A percentile compares a stretch with the other conserved stretches of the same genome.
These are phyloP conservation scores for Drosophila austrosaltans DNA, from an alignment of 2,888 invertebrate genomes.

Conservation along the genomic window DNA sequence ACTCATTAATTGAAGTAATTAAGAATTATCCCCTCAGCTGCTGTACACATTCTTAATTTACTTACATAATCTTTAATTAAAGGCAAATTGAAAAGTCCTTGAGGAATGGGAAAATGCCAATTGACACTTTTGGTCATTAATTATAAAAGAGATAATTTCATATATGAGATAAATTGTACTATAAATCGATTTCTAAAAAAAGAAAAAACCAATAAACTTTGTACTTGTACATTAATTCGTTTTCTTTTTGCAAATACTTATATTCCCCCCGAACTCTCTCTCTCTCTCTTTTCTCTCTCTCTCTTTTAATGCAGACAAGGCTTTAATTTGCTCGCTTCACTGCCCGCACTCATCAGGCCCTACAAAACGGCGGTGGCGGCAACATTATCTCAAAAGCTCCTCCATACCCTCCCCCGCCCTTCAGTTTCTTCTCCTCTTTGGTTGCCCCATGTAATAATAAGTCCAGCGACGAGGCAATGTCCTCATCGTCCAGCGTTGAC, in stretches of 20 bases:
- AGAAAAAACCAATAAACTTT: neutral
- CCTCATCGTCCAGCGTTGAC: conserved; percentile 68
- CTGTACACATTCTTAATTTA: neutral
- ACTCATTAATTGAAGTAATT: no score
- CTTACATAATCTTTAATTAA: conserved; percentile 2
- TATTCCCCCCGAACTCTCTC: neutral
- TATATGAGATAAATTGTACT: neutral
- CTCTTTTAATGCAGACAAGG: conserved; percentile 27
- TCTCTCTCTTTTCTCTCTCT: neutral
- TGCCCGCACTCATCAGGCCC: conserved; percentile 43
- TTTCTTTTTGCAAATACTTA: neutral
- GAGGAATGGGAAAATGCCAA: neutral
- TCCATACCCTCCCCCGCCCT: neutral
- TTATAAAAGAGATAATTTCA: neutral
- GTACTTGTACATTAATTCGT: conserved; percentile 2
- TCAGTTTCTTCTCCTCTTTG: neutral
- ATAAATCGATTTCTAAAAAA: neutral
- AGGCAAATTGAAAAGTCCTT: neutral
- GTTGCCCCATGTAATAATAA: conserved; percentile 60
- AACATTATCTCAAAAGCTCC: conserved; percentile 72
- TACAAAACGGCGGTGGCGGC: conserved; percentile 33
- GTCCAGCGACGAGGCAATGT: conserved; percentile 44
- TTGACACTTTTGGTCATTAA: neutral
- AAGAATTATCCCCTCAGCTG: neutral
- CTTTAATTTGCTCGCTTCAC: conserved; percentile 68